A percentile compares a stretch with the other conserved stretches of the same genome.
Evolutionary conservation across 2,888 invertebrate genomes (phyloP).

Genomic region (Drosophila testacea): DNA sequence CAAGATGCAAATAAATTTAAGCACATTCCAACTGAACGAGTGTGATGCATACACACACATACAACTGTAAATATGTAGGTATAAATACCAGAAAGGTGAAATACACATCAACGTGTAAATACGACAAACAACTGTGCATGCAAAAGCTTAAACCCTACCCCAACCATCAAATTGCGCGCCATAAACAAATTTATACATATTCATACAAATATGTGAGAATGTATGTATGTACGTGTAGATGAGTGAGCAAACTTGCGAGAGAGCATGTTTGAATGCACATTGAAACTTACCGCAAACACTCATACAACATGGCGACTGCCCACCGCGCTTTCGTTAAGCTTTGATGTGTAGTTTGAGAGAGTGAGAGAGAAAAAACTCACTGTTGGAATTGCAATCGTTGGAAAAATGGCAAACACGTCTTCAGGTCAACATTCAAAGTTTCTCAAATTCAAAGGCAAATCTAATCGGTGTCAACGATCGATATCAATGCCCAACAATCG

Average conservation of each 20-base stretch:
- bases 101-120: conserved; percentile 17
- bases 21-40: conserved; percentile 20
- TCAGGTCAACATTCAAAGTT: conserved; percentile 44
- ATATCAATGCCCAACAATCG: conserved; percentile 42
- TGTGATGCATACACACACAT: conserved; percentile 1
- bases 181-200: conserved; percentile 65
- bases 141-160: conserved; percentile 63
- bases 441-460: conserved; percentile 20
- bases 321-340: conserved; percentile 42
- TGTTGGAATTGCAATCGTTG: conserved; percentile 20
- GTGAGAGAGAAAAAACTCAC: conserved; percentile 21
- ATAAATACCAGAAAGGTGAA: conserved; percentile 17
- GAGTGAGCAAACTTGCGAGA: conserved; percentile 28
- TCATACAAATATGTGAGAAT: not conserved
- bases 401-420: conserved; percentile 20
- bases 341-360: conserved; percentile 35
- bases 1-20: conserved; percentile 23
- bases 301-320: conserved; percentile 26
- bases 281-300: conserved; percentile 42
- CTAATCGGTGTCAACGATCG: conserved; percentile 40
- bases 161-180: conserved; percentile 69
- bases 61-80: conserved; percentile 3
- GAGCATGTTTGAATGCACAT: conserved; percentile 55
- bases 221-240: conserved; percentile 1
- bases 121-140: conserved; percentile 26